phyloP scores from a whole-genome alignment of 2,888 invertebrate genomes.

The Cyrtodaria siliqua region DNA sequence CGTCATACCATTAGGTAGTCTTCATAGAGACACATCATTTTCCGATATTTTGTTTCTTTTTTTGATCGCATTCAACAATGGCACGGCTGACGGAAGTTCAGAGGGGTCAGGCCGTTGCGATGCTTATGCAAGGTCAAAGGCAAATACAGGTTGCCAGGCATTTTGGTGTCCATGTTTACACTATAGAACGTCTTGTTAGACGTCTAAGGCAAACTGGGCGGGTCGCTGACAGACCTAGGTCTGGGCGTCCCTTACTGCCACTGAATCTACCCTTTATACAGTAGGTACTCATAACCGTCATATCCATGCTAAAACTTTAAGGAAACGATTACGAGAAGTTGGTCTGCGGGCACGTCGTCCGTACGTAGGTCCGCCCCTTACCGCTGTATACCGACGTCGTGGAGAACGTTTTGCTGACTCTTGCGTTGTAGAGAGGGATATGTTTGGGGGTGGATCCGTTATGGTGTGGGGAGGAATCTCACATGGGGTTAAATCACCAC shows the following conservation, averaged over 20 bases:
- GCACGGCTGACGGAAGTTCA: constrained; percentile 22
- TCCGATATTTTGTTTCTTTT: constrained; percentile 5
- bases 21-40: neutral
- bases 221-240: constrained; percentile 16
- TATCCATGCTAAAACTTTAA: constrained; percentile 20
- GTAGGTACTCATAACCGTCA: constrained; percentile 24
- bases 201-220: constrained; percentile 33
- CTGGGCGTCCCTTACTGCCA: constrained; percentile 26
- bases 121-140: constrained; percentile 26
- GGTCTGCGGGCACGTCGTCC: no score
- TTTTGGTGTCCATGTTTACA: constrained; percentile 28
- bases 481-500: no score
- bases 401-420: no score
- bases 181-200: constrained; percentile 33
- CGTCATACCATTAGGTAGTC: constrained; percentile 8
- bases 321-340: constrained; percentile 18
- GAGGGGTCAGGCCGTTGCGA: constrained; percentile 22
- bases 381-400: no score
- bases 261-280: constrained; percentile 11
- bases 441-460: no score
- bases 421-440: no score
- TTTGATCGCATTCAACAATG: neutral
- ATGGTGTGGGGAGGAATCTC: no score
- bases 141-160: constrained; percentile 27
- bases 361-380: no score